Evolutionary conservation across 1,140 invertebrate genomes (phyloP).

Genomic region (Hycleus cichorii): DNA sequence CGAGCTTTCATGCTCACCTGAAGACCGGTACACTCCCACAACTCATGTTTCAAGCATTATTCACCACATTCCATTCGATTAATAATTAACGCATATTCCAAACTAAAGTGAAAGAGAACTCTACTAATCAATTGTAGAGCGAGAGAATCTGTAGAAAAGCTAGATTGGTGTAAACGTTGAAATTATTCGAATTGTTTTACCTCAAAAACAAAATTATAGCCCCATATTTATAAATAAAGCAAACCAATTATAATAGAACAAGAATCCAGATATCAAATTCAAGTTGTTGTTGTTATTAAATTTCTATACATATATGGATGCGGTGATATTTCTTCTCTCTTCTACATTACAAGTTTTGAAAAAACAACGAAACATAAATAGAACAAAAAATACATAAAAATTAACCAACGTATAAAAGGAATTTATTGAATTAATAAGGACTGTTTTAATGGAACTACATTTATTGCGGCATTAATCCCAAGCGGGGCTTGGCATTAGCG

Average conservation of each 20-base stretch:
- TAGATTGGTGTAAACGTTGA: not conserved
- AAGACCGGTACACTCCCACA: no score
- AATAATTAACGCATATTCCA: slow-evolving; percentile 16
- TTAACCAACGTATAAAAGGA: slow-evolving; percentile 24
- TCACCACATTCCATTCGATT: slow-evolving; percentile 14
- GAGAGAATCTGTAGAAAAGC: slow-evolving; percentile 9
- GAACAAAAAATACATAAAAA: no score
- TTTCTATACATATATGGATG: no score
- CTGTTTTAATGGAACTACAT: slow-evolving; percentile 27
- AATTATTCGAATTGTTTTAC: slow-evolving; percentile 13
- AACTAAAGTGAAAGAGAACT: not conserved
- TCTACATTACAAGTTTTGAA: no score
- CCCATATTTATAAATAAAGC: not conserved
- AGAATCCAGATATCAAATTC: no score
- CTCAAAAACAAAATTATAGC: slow-evolving; percentile 1
- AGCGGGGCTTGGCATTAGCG: slow-evolving; percentile 32
- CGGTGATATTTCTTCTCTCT: no score
- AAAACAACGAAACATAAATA: no score
- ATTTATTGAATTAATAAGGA: slow-evolving; percentile 38
- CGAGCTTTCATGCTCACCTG: no score
- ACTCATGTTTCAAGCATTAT: slow-evolving; percentile 1
- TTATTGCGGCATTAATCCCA: slow-evolving; percentile 30
- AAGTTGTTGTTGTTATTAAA: no score
- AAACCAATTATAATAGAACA: no score
- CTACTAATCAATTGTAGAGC: slow-evolving; percentile 6